phyloP scores from a whole-genome alignment of 1,140 invertebrate species.

The Anastrepha ludens region DNA sequence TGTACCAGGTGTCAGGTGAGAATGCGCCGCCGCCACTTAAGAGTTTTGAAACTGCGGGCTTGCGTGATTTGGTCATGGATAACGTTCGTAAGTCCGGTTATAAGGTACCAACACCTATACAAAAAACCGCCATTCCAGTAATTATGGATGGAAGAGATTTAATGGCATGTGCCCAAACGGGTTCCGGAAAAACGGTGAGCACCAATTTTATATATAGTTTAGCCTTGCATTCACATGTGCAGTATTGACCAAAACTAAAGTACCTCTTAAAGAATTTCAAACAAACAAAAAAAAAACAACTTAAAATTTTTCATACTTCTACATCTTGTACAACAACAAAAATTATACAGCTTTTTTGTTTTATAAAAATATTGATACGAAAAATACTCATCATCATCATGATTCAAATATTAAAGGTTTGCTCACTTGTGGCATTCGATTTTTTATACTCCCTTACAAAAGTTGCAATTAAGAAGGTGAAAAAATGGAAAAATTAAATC shows the following conservation, averaged over 20 bases:
- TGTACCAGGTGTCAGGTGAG: conserved; percentile 65
- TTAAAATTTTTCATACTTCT: too few relatives aligned
- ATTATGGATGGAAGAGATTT: conserved; percentile 87
- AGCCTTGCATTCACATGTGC: conserved; percentile 25
- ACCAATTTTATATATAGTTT: not conserved
- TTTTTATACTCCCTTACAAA: too few relatives aligned
- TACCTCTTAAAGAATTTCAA: not conserved
- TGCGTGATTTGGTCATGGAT: conserved; percentile 81
- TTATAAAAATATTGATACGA: too few relatives aligned
- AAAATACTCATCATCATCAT: too few relatives aligned
- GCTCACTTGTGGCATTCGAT: too few relatives aligned
- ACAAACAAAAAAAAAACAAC: not conserved
- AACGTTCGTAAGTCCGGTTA: conserved; percentile 91
- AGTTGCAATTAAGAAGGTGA: too few relatives aligned
- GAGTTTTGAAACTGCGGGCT: conserved; percentile 82
- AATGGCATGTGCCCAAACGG: conserved; percentile 98
- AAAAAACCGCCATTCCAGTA: conserved; percentile 92
- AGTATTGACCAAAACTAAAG: too few relatives aligned
- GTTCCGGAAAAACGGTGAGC: conserved; percentile 91
- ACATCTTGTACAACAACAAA: too few relatives aligned
- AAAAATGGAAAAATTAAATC: too few relatives aligned
- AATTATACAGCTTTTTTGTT: too few relatives aligned
- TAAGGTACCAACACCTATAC: conserved; percentile 92
- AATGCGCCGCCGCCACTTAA: conserved; percentile 78
- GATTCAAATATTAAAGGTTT: too few relatives aligned